phyloP scores from a whole-genome alignment of 2,888 invertebrate species.

The Watsonalla binaria region DNA sequence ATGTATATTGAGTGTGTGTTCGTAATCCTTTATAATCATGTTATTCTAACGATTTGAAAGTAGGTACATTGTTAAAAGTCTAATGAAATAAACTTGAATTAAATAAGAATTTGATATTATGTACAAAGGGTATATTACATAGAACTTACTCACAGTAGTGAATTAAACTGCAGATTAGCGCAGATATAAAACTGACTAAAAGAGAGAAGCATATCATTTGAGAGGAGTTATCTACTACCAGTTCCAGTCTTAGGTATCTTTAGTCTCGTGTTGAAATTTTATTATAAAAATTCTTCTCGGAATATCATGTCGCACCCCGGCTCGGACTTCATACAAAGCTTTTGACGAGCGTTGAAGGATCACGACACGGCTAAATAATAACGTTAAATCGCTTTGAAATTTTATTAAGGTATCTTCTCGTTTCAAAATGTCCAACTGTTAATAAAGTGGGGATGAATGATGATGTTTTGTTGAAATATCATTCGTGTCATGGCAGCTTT shows the following conservation, averaged over 20 bases:
- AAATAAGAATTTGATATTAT: too few species aligned
- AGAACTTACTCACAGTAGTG: too few species aligned
- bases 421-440: not conserved
- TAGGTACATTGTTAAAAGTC: too few species aligned
- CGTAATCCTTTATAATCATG: too few species aligned
- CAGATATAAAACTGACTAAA: too few species aligned
- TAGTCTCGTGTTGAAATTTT: not conserved
- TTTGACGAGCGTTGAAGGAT: not conserved
- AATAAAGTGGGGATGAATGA: not conserved
- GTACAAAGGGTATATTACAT: too few species aligned
- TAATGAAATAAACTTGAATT: too few species aligned
- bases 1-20: too few species aligned
- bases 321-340: not conserved
- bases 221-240: too few species aligned
- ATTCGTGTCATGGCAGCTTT: not conserved
- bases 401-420: not conserved
- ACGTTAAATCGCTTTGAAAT: not conserved
- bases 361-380: not conserved
- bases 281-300: not conserved
- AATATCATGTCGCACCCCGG: not conserved
- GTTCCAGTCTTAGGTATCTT: not conserved
- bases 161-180: too few species aligned
- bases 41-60: too few species aligned
- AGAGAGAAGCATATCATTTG: too few species aligned
- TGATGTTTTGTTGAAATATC: not conserved